These are phyloP conservation scores for Acrossocheilus wenchowensis DNA, from an alignment of 2,797 vertebrate genomes.

Conservation along the genomic window DNA sequence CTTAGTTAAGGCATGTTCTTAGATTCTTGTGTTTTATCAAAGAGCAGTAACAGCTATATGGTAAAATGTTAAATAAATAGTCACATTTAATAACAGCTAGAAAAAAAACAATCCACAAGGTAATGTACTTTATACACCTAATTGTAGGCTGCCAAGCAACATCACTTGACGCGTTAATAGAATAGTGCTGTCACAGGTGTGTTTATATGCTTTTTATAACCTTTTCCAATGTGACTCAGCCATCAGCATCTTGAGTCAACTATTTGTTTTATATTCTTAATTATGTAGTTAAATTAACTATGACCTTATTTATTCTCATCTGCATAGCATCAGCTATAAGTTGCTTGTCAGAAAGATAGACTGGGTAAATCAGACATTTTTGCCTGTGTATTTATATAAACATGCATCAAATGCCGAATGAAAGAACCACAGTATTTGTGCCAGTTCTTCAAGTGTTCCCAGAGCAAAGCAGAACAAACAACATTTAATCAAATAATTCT, in stretches of 20 bases:
- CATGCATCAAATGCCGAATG: conserved; percentile 15
- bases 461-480: conserved; percentile 56
- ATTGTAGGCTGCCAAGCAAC: conserved; percentile 1
- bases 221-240: neutral
- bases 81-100: neutral
- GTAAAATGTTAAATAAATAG: neutral
- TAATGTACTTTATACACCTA: neutral
- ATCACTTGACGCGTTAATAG: neutral
- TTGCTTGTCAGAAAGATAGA: neutral
- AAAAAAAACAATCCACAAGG: neutral
- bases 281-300: neutral
- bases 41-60: neutral
- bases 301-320: conserved; percentile 1
- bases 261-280: neutral
- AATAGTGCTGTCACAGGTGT: too few species aligned
- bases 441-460: conserved; percentile 44
- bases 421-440: conserved; percentile 25
- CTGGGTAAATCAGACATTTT: conserved; percentile 8
- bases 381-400: conserved; percentile 23
- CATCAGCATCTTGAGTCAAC: neutral
- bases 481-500: conserved; percentile 67
- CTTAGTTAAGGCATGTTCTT: neutral
- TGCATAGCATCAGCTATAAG: neutral
- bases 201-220: conserved; percentile 9
- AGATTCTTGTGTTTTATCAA: neutral